Evolutionary conservation across 2,113 vertebrate genomes (phyloP).

Genomic region (Clarias macrocephalus): DNA sequence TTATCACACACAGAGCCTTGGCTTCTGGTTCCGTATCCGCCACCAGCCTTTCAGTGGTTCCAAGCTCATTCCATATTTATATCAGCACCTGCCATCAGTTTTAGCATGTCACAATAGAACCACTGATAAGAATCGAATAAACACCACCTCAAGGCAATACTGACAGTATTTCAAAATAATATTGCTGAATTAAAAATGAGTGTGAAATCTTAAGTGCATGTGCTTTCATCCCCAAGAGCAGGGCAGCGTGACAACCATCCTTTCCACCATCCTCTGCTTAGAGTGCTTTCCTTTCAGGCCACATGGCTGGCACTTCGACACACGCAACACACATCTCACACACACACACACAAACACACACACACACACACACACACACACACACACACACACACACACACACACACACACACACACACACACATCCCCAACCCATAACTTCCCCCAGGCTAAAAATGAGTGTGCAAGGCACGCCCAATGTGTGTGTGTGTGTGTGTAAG

Average conservation of each 20-base stretch:
- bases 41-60: neutral
- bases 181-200: neutral
- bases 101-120: neutral
- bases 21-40: neutral
- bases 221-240: neutral
- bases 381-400: conserved; percentile 26
- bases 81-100: neutral
- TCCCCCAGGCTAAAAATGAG: conserved; percentile 26
- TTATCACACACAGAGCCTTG: conserved; percentile 22
- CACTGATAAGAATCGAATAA: neutral
- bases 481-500: neutral
- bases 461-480: neutral
- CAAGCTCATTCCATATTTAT: conserved; percentile 25
- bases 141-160: neutral
- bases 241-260: neutral
- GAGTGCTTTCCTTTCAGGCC: conserved; percentile 21
- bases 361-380: conserved; percentile 18
- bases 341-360: neutral
- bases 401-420: conserved; percentile 23
- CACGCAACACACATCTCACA: neutral
- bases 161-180: neutral
- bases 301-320: conserved; percentile 9
- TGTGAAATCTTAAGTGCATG: neutral
- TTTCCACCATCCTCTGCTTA: neutral
- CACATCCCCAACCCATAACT: conserved; percentile 30